phyloP scores from a whole-genome alignment of 2,113 vertebrate species.

The Aspidoscelis tigris region DNA sequence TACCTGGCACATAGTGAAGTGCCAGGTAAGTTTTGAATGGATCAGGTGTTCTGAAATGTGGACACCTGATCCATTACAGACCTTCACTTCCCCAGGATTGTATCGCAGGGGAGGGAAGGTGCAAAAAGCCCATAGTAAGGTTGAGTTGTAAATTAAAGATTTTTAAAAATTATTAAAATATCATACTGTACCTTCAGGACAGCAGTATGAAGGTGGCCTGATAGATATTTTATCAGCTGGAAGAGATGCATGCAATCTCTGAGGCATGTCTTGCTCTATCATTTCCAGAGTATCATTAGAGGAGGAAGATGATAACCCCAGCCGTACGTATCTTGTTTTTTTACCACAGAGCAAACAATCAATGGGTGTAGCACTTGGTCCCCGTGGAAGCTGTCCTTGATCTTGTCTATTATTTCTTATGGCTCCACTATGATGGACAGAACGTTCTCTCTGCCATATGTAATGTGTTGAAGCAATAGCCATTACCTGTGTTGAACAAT shows the following conservation, averaged over 20 bases:
- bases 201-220: constrained; percentile 52
- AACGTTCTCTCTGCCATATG: constrained; percentile 88
- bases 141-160: neutral
- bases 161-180: neutral
- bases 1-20: no score
- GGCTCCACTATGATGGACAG: constrained; percentile 88
- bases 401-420: constrained; percentile 77
- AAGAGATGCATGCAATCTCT: constrained; percentile 44
- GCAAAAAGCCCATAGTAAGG: neutral
- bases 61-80: no score
- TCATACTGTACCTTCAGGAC: constrained; percentile 69
- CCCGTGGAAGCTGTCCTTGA: constrained; percentile 73
- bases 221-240: constrained; percentile 52
- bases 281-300: constrained; percentile 63
- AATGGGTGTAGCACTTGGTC: constrained; percentile 81
- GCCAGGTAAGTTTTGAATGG: no score
- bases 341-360: constrained; percentile 84
- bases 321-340: constrained; percentile 72
- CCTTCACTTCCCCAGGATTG: no score
- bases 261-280: constrained; percentile 50
- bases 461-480: constrained; percentile 91
- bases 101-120: no score
- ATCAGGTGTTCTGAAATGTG: no score
- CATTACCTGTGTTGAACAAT: constrained; percentile 84
- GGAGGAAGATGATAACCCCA: constrained; percentile 76